These are phyloP conservation scores for Eriosoma lanigerum DNA, from an alignment of 1,140 invertebrate genomes.

Conservation along the genomic window DNA sequence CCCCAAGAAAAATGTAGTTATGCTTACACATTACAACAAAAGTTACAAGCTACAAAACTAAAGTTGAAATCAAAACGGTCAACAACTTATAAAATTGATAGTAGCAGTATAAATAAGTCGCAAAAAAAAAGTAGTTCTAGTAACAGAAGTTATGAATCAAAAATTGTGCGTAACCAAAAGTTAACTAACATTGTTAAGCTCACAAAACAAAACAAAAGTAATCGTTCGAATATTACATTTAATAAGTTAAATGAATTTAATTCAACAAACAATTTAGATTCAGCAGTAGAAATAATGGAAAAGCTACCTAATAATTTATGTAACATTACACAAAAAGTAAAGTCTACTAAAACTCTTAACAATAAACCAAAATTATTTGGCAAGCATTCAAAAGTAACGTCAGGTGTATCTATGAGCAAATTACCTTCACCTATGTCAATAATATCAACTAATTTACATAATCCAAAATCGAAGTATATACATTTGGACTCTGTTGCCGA, in stretches of 20 bases:
- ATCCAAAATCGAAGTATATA: slow-evolving; percentile 17
- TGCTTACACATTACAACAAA: slow-evolving; percentile 5
- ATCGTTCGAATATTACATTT: background rate
- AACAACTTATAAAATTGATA: background rate
- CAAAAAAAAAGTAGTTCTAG: background rate
- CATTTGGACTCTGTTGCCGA: slow-evolving; percentile 1
- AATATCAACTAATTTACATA: background rate
- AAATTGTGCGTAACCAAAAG: background rate
- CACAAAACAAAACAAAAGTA: background rate
- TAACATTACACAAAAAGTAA: background rate
- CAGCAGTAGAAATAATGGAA: background rate
- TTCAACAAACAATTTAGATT: background rate
- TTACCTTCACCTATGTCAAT: too few relatives aligned
- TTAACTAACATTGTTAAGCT: background rate
- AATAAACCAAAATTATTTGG: background rate
- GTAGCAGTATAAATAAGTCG: too few relatives aligned
- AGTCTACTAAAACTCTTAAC: background rate
- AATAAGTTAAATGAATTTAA: background rate
- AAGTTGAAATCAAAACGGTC: slow-evolving; percentile 4
- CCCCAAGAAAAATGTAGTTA: background rate
- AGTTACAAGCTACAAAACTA: slow-evolving; percentile 10
- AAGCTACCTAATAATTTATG: background rate
- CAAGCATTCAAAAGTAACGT: background rate
- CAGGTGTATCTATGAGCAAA: background rate
- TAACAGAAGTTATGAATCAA: background rate